Evolutionary conservation across 2,888 invertebrate genomes (phyloP), one percentile per base, ranked within the genome.

Genomic region (Neoitamus cyanurus): DNA sequence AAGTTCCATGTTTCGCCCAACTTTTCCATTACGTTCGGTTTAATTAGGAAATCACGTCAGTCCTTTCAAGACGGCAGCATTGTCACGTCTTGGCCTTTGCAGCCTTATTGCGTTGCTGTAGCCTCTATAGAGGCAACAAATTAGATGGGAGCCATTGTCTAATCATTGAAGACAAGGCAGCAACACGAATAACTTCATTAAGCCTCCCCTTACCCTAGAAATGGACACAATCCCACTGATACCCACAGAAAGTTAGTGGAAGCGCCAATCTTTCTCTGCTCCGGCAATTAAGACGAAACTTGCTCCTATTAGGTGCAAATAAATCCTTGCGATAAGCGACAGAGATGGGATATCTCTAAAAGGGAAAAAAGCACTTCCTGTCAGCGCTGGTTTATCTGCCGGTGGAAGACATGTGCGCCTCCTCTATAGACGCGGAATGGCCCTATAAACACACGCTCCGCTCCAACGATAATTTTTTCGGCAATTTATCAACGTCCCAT

Each of bases 401-500:
- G 36, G 30, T 20, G 9, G 34, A 73, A 13, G 73, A 73, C 36
- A 73, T 36, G 73, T 73, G 73, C 36, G 73, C 36, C 36, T 15
- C 15, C 20, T 15, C 3, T 15, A 15, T 20, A 1, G n/a, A n/a
- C 73, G 34, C 34, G n/a, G 7, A 73, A 58, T 58, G 20, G 7
- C 20, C 58, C 25, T 9, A 58, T 37, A 11, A 58, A 15, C 25
- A 25, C 58, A 15, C 15, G 25, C 15, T 20, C 48, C 15, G 58
- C 58, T 25, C 58, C 20, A 73, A n/a, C 9, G 20, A 73, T 73
- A 73, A 73, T 15, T 31, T 70, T 73, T 36, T 58, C n/a, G 73
- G 36, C 37, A 73, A 73, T 73, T 73, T 73, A 73, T 73, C 73
- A 73, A 73, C 36, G 73, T 73, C 73, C 34, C 36, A 73, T 73